Base-by-base conservation (phyloP, 2,113 vertebrate genomes). In the Rana temporaria region DNA sequence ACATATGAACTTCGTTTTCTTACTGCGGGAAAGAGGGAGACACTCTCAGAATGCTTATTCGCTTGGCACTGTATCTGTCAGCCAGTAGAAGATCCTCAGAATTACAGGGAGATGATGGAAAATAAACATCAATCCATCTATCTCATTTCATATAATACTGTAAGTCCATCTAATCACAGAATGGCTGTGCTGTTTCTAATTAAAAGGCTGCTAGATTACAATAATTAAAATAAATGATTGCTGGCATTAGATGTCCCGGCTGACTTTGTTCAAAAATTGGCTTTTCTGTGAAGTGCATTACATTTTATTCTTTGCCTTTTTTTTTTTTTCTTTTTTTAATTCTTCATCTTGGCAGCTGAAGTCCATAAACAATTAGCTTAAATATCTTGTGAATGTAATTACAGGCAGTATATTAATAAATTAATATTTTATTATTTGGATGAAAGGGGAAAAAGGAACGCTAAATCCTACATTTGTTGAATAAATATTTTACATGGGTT, bases 201-300 rank as follows among this genome's bases (percentile, higher is more conserved):
- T 59, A 79, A 69, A 69, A 42, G 32, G 48, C 65, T 70, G 32
- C n/a, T 9, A 69, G 65, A 60, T 69, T 79, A 60, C 52, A 79
- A 67, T 79, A 79, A 79, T 79, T 69, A 69, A 79, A 79, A 79
- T 60, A 79, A 70, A 69, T 70, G 60, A 80, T 63, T 60, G 32
- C 56, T 48, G 34, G 68, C 66, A 71, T 30, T 71, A 80, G 42
- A 42, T 11, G 56, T 69, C 66, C 78, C 38, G 15, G n/a, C 52
- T 80, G 78, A 80, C 78, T 60, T 80, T 60, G 24, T 59, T 71
- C 19, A 80, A 80, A 80, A 80, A 70, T 71, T 65, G 69, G 53
- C 65, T 42, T 79, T 67, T 79, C 67, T 66, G 26, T 62, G 65
- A 68, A 79, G 65, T 69, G 65, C 20, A 80, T 62, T 71, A 80